phyloP scores from a whole-genome alignment of 2,797 vertebrate genomes.

The Chrosomus eos region DNA sequence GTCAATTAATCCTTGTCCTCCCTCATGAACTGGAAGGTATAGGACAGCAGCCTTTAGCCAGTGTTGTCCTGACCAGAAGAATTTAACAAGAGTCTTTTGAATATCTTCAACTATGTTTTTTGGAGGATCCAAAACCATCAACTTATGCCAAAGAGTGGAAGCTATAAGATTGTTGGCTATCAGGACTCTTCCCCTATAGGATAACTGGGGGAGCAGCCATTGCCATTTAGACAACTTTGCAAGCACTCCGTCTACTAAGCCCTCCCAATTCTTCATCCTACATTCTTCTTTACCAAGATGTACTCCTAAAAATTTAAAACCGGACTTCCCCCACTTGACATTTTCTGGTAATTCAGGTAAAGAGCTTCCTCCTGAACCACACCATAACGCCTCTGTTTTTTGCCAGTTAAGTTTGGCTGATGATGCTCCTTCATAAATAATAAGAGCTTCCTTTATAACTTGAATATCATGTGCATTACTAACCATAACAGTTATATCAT shows the following conservation, averaged over 20 bases:
- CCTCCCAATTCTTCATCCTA: neutral
- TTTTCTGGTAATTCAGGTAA: neutral
- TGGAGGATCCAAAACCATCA: neutral
- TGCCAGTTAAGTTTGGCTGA: neutral
- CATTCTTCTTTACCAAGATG: neutral
- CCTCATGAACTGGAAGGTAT: neutral
- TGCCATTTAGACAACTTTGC: no score
- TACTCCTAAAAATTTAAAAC: neutral
- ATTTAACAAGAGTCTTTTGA: neutral
- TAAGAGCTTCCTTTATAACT: neutral
- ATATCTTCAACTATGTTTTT: neutral
- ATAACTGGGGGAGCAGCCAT: conserved; percentile 6
- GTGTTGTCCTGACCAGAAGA: conserved; percentile 7
- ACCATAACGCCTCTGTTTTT: neutral
- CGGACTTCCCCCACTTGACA: neutral
- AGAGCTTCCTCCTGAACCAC: neutral
- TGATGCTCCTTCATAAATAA: neutral
- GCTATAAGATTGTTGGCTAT: conserved; percentile 24
- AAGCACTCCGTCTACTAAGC: neutral
- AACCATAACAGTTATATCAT: neutral
- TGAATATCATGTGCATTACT: neutral
- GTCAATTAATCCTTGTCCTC: conserved; percentile 7
- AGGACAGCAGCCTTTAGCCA: neutral
- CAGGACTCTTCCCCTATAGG: conserved; percentile 11
- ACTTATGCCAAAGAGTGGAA: conserved; percentile 10